Conservation (phyloP, 2,888 invertebrate species). For the Steromphala cineraria region DNA sequence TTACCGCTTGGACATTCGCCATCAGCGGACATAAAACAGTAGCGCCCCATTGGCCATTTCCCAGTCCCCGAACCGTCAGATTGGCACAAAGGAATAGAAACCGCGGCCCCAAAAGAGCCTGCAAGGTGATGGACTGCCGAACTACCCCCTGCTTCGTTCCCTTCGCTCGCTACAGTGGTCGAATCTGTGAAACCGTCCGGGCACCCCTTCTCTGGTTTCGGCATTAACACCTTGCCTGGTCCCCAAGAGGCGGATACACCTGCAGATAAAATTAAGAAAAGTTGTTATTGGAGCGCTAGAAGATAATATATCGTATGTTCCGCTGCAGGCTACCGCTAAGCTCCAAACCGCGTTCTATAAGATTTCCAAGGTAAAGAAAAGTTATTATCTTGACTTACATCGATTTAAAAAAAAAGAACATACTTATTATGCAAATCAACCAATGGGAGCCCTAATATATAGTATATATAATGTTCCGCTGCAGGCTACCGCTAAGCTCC, state of each 20-base stretch:
- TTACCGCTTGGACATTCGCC: not conserved
- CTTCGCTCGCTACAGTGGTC: not conserved
- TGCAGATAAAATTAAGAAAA: not conserved
- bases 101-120: not conserved
- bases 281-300: too few species aligned
- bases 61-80: not conserved
- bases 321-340: too few species aligned
- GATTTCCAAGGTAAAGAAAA: too few species aligned
- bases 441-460: too few species aligned
- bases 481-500: too few species aligned
- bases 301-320: too few species aligned
- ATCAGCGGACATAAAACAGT: not conserved
- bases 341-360: too few species aligned
- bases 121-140: not conserved
- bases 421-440: too few species aligned
- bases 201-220: conserved; percentile 41
- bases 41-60: not conserved
- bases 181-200: conserved; percentile 34
- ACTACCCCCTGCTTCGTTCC: not conserved
- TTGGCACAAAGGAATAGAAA: not conserved
- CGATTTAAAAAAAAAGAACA: too few species aligned
- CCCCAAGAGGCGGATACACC: conserved; percentile 32
- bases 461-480: too few species aligned
- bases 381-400: too few species aligned
- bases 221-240: conserved; percentile 27